These are phyloP conservation scores for Acomys russatus DNA, from an alignment of 2,797 vertebrate genomes.

Conservation along the genomic window DNA sequence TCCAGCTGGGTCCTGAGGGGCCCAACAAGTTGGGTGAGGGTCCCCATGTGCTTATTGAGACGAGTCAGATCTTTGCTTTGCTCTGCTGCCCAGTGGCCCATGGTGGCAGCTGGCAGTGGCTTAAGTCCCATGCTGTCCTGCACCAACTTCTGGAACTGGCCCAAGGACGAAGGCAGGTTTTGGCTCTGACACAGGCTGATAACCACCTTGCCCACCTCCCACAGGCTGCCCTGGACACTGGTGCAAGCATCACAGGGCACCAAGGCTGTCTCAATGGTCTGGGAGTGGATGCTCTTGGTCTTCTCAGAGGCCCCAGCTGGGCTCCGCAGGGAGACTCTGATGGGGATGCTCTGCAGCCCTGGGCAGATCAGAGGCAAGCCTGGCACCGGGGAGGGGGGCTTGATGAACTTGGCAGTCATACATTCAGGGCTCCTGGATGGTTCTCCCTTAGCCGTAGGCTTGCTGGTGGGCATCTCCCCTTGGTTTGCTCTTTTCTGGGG, in stretches of 20 bases:
- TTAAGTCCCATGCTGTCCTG: slow-evolving; percentile 87
- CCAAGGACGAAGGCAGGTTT: slow-evolving; percentile 94
- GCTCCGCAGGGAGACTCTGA: neutral
- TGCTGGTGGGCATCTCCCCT: slow-evolving; percentile 41
- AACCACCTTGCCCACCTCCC: slow-evolving; percentile 90
- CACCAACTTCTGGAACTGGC: slow-evolving; percentile 89
- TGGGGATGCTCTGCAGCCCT: neutral
- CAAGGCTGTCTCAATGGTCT: slow-evolving; percentile 88
- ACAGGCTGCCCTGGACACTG: slow-evolving; percentile 89
- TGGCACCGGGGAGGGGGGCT: slow-evolving; percentile 66
- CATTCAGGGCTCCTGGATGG: slow-evolving; percentile 61
- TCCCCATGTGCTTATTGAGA: slow-evolving; percentile 91
- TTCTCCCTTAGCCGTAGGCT: slow-evolving; percentile 67
- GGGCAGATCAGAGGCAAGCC: slow-evolving; percentile 11
- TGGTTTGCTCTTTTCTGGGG: slow-evolving; percentile 77
- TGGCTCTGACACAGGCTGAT: slow-evolving; percentile 92
- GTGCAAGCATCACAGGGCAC: slow-evolving; percentile 91
- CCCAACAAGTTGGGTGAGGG: slow-evolving; percentile 90
- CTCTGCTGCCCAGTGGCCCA: slow-evolving; percentile 93
- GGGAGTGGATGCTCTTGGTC: slow-evolving; percentile 85
- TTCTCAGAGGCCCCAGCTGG: neutral
- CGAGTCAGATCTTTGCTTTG: slow-evolving; percentile 93
- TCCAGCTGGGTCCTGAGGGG: slow-evolving; percentile 90
- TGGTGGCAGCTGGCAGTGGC: slow-evolving; percentile 90
- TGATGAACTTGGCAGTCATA: slow-evolving; percentile 68